Evolutionary conservation across 2,888 invertebrate species (phyloP), one percentile per base, ranked within the genome.

Genomic region (Vanessa cardui): DNA sequence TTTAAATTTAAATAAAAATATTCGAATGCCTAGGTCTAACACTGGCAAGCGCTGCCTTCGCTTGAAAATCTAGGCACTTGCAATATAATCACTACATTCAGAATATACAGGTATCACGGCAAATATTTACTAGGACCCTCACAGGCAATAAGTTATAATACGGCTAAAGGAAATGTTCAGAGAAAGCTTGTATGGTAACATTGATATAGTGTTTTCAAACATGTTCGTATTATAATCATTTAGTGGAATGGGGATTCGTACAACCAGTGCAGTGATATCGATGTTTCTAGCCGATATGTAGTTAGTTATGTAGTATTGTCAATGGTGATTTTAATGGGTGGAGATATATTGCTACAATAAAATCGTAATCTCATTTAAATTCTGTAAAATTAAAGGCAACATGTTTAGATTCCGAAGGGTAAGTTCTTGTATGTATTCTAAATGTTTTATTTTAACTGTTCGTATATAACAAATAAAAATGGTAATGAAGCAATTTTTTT

Each of bases 51-150:
- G 47, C 64, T 60, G 69, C 1, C 54, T 31, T 47, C 66, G 58
- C 66, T 67, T 50, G 12, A 49, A 39, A 39, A 44, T 18, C 67
- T 52, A 31, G 12, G 6, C 21, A 26, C 33, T 39, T 39, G 31
- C 44, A 44, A 47, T 45, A 59, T 15, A 58, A 58, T 60, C 65
- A 68, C 62, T 18, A 62, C 59, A 61, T 12, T 47, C 18, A 7
- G 26, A 47, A 58, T 45, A 56, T 58, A 64, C 44, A 58, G 64
- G 72, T 73, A 81, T 80, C 82, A 78, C 76, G 78, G 75, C 81
- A 82, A 86, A 85, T 85, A 83, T 83, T 84, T 81, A 79, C 81
- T 74, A 31, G 20, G 52, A n/a, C 64, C 21, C 54, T 79, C 72
- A 46, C 77, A 72, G 76, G 76, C 74, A 78, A 80, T 79, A 77